Percentiles rank a stretch among this genome's conserved stretches.
phyloP scores from a whole-genome alignment of 2,888 invertebrate genomes.

The Julus scandinavius region DNA sequence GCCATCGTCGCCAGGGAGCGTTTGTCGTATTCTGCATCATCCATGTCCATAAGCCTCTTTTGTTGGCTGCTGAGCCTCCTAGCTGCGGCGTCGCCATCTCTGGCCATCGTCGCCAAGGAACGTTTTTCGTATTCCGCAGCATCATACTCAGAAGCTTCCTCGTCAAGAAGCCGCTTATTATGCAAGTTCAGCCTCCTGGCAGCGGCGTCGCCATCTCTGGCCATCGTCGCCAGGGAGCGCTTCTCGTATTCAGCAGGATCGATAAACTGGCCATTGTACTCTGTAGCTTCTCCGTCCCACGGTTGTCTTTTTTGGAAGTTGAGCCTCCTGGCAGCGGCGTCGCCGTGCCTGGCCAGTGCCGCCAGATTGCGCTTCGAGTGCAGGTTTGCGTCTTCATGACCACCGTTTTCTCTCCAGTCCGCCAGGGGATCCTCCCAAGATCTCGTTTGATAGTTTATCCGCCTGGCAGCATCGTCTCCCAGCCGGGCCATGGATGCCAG shows the following conservation, averaged over 20 bases:
- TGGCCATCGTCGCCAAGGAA: background rate
- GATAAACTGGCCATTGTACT: too few relatives aligned
- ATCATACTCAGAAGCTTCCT: background rate
- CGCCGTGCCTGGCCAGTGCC: constrained; percentile 37
- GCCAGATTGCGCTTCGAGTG: constrained; percentile 41
- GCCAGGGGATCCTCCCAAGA: background rate
- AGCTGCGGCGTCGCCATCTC: constrained; percentile 21
- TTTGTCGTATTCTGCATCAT: background rate
- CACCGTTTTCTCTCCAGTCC: background rate
- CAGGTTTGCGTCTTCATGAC: background rate
- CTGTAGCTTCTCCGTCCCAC: background rate
- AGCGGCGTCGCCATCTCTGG: constrained; percentile 24
- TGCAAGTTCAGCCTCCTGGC: background rate
- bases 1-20: constrained; percentile 12
- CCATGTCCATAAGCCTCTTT: too few relatives aligned
- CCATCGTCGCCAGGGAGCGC: constrained; percentile 10
- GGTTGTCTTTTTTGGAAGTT: background rate
- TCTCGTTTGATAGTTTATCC: constrained; percentile 24
- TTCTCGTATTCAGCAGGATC: constrained; percentile 23
- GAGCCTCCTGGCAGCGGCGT: background rate
- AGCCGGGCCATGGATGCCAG: constrained; percentile 20
- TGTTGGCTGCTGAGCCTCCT: background rate
- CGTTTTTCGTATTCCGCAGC: background rate
- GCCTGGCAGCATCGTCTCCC: constrained; percentile 42
- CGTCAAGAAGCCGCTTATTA: too few relatives aligned